Evolutionary conservation across 2,888 invertebrate species (phyloP).

Genomic region (Drosophila mulleri): DNA sequence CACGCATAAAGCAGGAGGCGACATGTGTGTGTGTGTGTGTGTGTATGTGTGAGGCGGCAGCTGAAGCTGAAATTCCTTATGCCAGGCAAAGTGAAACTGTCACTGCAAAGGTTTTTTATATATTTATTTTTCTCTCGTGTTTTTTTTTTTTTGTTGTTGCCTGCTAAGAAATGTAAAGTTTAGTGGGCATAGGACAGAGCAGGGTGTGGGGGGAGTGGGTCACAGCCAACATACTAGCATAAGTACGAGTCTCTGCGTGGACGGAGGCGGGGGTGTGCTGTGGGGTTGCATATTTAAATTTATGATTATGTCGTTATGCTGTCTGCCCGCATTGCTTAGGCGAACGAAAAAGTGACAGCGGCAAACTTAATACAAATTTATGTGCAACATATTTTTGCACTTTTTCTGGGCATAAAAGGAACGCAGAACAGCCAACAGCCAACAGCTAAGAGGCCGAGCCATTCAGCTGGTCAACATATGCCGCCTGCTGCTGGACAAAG

Average conservation of each 20-base stretch:
- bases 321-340: conserved; percentile 76
- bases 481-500: conserved; percentile 45
- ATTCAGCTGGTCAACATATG: conserved; percentile 69
- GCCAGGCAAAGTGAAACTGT: conserved; percentile 78
- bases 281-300: conserved; percentile 81
- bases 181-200: background rate
- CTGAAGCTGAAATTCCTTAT: conserved; percentile 61
- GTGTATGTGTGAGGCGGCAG: conserved; percentile 66
- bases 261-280: background rate
- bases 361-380: conserved; percentile 83
- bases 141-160: conserved; percentile 10
- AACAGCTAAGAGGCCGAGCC: conserved; percentile 8
- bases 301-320: conserved; percentile 82
- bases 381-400: conserved; percentile 82
- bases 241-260: conserved; percentile 14
- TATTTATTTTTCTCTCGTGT: background rate
- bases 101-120: conserved; percentile 60
- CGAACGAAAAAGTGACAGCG: conserved; percentile 72
- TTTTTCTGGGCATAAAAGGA: conserved; percentile 52
- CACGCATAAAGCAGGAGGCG: conserved; percentile 72
- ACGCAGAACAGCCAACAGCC: background rate
- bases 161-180: conserved; percentile 63
- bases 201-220: background rate
- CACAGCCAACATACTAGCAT: conserved; percentile 19
- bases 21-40: conserved; percentile 73